A percentile compares a stretch with the other conserved stretches of the same genome.
These are phyloP conservation scores for Pseudois nayaur DNA, from an alignment of 2,113 vertebrate genomes.

Conservation along the genomic window DNA sequence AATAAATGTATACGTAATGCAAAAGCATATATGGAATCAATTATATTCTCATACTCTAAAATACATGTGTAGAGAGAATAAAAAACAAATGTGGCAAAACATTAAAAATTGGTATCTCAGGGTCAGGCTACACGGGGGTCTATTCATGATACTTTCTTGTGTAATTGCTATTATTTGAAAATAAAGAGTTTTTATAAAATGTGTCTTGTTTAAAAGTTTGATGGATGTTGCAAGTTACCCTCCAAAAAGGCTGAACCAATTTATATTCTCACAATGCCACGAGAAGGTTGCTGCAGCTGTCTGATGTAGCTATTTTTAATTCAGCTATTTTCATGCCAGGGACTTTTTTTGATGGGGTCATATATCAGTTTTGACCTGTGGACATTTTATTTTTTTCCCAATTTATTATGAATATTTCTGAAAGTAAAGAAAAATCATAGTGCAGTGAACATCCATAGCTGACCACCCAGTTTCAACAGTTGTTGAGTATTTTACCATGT, in stretches of 20 bases:
- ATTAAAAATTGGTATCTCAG: not conserved
- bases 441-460: not conserved
- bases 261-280: slow-evolving; percentile 12
- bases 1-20: not conserved
- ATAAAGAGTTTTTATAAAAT: not conserved
- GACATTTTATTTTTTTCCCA: slow-evolving; percentile 29
- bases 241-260: slow-evolving; percentile 50
- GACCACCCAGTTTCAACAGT: not conserved
- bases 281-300: slow-evolving; percentile 50
- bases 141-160: not conserved
- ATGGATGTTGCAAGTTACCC: slow-evolving; percentile 36
- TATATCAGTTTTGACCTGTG: slow-evolving; percentile 66
- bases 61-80: not conserved
- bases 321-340: slow-evolving; percentile 50
- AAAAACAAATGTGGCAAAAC: not conserved
- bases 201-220: slow-evolving; percentile 34
- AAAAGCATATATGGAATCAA: not conserved
- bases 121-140: not conserved
- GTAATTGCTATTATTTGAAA: not conserved
- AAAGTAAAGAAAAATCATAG: not conserved
- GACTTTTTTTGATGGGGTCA: slow-evolving; percentile 61
- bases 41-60: not conserved
- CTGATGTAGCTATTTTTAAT: slow-evolving; percentile 63
- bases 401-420: slow-evolving; percentile 55
- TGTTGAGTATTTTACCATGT: not conserved